A percentile compares a stretch with the other conserved stretches of the same genome.
Evolutionary conservation across 1,140 invertebrate genomes (phyloP).

Genomic region (Onthophagus taurus): DNA sequence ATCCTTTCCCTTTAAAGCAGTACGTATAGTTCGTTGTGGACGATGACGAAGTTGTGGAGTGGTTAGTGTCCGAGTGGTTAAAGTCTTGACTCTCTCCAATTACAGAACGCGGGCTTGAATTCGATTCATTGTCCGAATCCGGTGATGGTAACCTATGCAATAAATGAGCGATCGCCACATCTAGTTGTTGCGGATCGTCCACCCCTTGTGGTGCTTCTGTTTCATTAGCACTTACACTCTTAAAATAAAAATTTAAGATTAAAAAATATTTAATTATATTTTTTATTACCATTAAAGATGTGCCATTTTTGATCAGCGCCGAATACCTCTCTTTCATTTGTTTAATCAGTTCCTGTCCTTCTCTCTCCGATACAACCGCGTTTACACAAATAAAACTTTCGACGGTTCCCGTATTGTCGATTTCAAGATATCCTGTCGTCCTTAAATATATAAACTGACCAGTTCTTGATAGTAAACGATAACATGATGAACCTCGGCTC

Average conservation of each 20-base stretch:
- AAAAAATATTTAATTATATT: conserved; percentile 9
- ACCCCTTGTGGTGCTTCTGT: conserved; percentile 33
- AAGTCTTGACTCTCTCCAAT: conserved; percentile 29
- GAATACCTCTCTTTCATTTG: conserved; percentile 65
- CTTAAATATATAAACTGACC: conserved; percentile 71
- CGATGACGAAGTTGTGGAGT: conserved; percentile 9
- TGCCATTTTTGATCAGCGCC: conserved; percentile 43
- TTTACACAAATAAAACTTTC: conserved; percentile 79
- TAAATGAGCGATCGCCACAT: conserved; percentile 56
- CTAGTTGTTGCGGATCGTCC: conserved; percentile 54
- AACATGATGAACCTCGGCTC: conserved; percentile 67
- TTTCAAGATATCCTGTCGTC: conserved; percentile 68
- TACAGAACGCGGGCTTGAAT: conserved; percentile 16
- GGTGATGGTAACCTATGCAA: conserved; percentile 51
- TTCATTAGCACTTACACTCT: background rate
- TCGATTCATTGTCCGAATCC: conserved; percentile 22
- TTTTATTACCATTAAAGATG: conserved; percentile 17
- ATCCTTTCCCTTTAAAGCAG: no score
- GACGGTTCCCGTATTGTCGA: conserved; percentile 59
- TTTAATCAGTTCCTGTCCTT: conserved; percentile 54
- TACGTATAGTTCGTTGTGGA: conserved; percentile 8
- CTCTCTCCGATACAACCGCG: conserved; percentile 60
- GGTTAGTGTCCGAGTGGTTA: conserved; percentile 14
- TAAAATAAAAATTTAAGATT: background rate
- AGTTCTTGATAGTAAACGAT: conserved; percentile 66